Evolutionary conservation across 2,797 vertebrate genomes (phyloP).

Genomic region (Diplodus puntazzo): DNA sequence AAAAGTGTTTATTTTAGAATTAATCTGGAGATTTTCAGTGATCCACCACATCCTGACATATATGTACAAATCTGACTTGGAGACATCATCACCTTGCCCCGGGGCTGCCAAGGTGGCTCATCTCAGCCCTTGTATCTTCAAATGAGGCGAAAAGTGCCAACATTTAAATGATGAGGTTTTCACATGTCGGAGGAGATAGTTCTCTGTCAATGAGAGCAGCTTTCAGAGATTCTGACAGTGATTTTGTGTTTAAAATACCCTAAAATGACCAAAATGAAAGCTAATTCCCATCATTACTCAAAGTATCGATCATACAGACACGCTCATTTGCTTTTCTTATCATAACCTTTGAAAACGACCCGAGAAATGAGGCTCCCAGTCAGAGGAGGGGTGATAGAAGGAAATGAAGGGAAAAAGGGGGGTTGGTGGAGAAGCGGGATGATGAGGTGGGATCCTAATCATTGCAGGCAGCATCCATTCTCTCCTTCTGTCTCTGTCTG

Average conservation of each 20-base stretch:
- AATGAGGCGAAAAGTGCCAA: constrained; percentile 34
- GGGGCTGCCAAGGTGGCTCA: constrained; percentile 40
- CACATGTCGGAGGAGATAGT: constrained; percentile 2
- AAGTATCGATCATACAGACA: constrained; percentile 22
- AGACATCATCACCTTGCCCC: constrained; percentile 35
- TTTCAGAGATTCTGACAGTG: constrained; percentile 1
- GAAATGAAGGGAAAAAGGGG: constrained; percentile 8
- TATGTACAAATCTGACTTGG: constrained; percentile 21
- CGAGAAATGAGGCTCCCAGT: constrained; percentile 28
- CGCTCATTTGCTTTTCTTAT: constrained; percentile 47
- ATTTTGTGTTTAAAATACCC: constrained; percentile 7
- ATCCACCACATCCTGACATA: constrained; percentile 28
- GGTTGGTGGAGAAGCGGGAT: constrained; percentile 15
- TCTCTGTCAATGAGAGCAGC: background rate
- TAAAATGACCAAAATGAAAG: constrained; percentile 4
- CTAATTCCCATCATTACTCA: constrained; percentile 17
- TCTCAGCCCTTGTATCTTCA: constrained; percentile 23
- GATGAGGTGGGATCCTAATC: constrained; percentile 65
- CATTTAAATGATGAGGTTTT: constrained; percentile 15
- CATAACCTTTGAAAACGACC: constrained; percentile 50
- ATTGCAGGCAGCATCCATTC: constrained; percentile 50
- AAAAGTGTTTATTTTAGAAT: constrained; percentile 52
- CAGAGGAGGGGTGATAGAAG: constrained; percentile 27
- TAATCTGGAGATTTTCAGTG: constrained; percentile 35
- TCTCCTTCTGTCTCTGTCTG: constrained; percentile 68